Evolutionary conservation across 2,888 invertebrate species (phyloP), one percentile per base, ranked within the genome.

Genomic region (Empis stercorea): DNA sequence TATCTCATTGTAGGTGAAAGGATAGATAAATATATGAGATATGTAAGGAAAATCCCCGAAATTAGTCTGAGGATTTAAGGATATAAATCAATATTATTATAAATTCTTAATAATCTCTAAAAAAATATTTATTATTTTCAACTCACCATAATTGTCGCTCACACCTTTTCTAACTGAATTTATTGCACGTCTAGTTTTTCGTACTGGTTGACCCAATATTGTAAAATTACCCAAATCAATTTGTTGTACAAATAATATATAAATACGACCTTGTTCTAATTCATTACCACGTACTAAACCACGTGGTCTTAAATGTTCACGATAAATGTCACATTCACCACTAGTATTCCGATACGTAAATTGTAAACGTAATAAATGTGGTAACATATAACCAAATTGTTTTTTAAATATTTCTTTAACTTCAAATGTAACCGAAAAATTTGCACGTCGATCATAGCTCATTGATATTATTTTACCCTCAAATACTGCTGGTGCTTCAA

Each of bases 391-490:
- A 39, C 71, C 69, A 52, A 68, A 60, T 54, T 75, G 75, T 56
- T 74, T 76, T 64, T 82, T 82, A 64, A 75, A 76, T 54, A 76
- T 74, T 53, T 75, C 71, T 56, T 75, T 71, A 55, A 82, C 79
- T 62, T 76, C 77, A 65, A 82, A 79, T 50, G 80, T 78, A 55
- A 78, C 80, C 52, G 76, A 76, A 66, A 79, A 81, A 58, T 76
- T 76, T 47, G 72, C 68, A 44, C 73, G 72, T 44, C 76, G 71
- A 56, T 73, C 68, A 46, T 74, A 70, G 55, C 77, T 76, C 73
- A 77, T 76, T 54, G 80, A 79, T 53, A 76, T 70, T 49, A 77
- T 79, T 60, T 76, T 78, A 51, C 79, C 81, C 63, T 75, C 74
- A 64, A 82, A 78, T 43, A 82, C 79, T 46, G 78, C 79, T 54